A percentile compares a stretch with the other conserved stretches of the same genome.
Conservation (phyloP, 2,888 invertebrate species). For the Chirona hameri region DNA sequence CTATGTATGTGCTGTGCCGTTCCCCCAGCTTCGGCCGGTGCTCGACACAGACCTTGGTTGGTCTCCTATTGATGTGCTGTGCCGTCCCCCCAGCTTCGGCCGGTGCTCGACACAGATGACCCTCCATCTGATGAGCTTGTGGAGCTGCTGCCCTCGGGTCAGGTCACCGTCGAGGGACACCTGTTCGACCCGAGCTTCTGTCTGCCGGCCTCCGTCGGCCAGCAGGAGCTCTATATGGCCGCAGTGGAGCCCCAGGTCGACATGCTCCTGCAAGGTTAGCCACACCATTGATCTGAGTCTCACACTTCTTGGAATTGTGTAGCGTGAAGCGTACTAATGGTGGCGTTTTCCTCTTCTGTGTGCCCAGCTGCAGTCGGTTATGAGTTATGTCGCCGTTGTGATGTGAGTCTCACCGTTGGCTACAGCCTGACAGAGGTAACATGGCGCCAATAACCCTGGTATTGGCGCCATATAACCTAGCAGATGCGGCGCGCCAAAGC, state of each 20-base stretch:
- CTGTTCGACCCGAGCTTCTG: constrained; percentile 57
- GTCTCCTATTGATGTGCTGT: not conserved
- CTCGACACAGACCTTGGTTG: constrained; percentile 36
- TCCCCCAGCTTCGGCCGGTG: not conserved
- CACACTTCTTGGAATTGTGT: not conserved
- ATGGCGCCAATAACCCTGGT: not conserved
- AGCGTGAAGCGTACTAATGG: not conserved
- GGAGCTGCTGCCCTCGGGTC: constrained; percentile 57
- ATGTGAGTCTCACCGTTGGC: not conserved
- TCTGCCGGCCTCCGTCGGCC: constrained; percentile 47
- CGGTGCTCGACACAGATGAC: constrained; percentile 53
- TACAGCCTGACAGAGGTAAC: not conserved
- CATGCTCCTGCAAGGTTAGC: constrained; percentile 40
- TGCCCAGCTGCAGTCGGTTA: too few relatives aligned
- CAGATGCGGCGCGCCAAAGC: too few relatives aligned
- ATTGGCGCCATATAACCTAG: too few relatives aligned
- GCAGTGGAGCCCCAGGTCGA: constrained; percentile 39
- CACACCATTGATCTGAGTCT: not conserved
- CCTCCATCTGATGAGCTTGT: constrained; percentile 58
- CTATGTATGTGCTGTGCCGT: not conserved
- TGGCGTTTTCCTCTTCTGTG: too few relatives aligned
- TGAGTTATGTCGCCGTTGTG: not conserved
- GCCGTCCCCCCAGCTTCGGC: constrained; percentile 37
- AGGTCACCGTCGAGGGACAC: constrained; percentile 59
- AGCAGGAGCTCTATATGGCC: constrained; percentile 39